Percentiles rank a stretch among this genome's conserved stretches.
phyloP scores from a whole-genome alignment of 1,140 invertebrate species.

The Pinna nobilis region DNA sequence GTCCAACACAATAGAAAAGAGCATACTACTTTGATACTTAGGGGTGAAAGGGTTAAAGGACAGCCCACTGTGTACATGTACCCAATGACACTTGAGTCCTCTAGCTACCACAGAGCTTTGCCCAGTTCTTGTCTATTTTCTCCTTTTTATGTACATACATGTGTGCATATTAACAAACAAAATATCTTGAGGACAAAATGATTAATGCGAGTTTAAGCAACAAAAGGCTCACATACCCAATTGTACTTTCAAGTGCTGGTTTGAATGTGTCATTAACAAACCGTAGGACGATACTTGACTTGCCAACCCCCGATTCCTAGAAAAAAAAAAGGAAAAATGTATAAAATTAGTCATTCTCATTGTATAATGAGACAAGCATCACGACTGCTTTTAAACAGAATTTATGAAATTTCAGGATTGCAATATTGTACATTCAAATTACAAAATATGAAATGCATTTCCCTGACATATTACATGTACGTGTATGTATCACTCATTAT shows the following conservation, averaged over 20 bases:
- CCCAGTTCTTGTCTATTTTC: too few species aligned
- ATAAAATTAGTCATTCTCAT: neutral
- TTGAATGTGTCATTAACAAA: slow-evolving; percentile 75
- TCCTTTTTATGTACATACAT: too few species aligned
- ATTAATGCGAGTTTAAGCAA: too few species aligned
- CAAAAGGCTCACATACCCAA: slow-evolving; percentile 70
- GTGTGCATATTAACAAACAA: too few species aligned
- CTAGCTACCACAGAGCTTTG: too few species aligned
- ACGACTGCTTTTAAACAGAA: neutral
- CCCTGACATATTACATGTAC: neutral
- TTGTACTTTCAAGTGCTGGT: slow-evolving; percentile 72
- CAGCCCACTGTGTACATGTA: too few species aligned
- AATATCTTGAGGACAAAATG: too few species aligned
- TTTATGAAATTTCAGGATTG: neutral
- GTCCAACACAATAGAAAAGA: too few species aligned
- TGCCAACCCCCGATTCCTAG: slow-evolving; percentile 75
- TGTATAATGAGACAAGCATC: neutral
- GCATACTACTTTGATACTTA: too few species aligned
- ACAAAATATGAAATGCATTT: neutral
- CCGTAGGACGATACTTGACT: slow-evolving; percentile 75
- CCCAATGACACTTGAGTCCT: too few species aligned
- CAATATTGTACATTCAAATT: neutral
- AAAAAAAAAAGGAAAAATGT: slow-evolving; percentile 26
- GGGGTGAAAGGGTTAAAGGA: too few species aligned
- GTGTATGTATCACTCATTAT: neutral